These are phyloP conservation scores for Bryconaethiops microstoma DNA, from an alignment of 2,797 vertebrate species.

Conservation along the genomic window DNA sequence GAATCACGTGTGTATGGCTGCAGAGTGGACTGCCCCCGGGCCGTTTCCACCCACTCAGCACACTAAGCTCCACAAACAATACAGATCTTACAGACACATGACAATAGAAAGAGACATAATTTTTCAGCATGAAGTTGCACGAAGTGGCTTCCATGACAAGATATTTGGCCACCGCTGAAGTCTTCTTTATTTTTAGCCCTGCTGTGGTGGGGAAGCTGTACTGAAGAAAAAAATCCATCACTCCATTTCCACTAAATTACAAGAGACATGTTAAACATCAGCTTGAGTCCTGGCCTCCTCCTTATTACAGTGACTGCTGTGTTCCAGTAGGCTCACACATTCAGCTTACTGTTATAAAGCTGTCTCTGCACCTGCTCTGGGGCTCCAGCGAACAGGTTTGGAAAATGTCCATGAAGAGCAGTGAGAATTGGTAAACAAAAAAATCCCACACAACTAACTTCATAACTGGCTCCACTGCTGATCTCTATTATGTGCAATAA, in stretches of 20 bases:
- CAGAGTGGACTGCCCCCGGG: constrained; percentile 1
- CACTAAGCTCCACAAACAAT: not conserved
- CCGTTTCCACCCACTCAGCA: constrained; percentile 8
- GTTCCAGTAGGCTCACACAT: not conserved
- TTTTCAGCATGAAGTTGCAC: not conserved
- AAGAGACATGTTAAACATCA: constrained; percentile 38
- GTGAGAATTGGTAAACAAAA: not conserved
- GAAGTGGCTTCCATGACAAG: not conserved
- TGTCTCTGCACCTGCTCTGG: not conserved
- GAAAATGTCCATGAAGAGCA: not conserved
- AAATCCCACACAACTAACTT: not conserved
- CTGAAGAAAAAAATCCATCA: constrained; percentile 34
- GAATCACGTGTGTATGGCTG: constrained; percentile 2
- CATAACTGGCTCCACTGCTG: too few species aligned
- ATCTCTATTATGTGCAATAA: too few species aligned
- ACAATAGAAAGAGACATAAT: constrained; percentile 20
- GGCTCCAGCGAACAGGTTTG: not conserved
- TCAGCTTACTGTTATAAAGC: not conserved
- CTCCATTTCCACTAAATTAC: constrained; percentile 27
- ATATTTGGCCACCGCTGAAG: not conserved
- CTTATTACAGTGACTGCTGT: not conserved
- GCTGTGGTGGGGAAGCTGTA: constrained; percentile 29
- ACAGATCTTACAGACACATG: not conserved
- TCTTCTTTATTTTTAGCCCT: constrained; percentile 46
- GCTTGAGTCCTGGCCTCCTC: not conserved